These are phyloP conservation scores for Pangasius krempfi DNA, from an alignment of 2,797 vertebrate species.

Conservation along the genomic window DNA sequence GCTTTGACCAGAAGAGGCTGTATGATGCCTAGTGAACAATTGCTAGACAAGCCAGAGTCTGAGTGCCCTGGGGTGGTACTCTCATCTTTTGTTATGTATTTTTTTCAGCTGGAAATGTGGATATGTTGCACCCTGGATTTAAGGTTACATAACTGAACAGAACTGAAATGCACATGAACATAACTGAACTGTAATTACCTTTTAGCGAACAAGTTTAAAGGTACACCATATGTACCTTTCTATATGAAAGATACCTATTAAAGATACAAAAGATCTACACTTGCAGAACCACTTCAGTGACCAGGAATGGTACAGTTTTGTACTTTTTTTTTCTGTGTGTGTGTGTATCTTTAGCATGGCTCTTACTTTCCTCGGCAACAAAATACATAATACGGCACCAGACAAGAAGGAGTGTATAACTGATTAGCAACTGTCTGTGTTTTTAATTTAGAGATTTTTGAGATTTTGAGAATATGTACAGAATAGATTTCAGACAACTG, in stretches of 20 bases:
- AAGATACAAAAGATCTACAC: background rate
- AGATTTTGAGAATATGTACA: background rate
- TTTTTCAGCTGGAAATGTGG: background rate
- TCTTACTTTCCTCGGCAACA: background rate
- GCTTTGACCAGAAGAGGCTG: slow-evolving; percentile 31
- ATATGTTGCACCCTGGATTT: background rate
- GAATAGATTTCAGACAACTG: background rate
- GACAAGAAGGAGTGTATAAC: background rate
- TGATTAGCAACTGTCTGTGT: background rate
- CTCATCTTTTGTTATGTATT: background rate
- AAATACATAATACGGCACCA: background rate
- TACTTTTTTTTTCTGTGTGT: background rate
- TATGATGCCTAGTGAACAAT: background rate
- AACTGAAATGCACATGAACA: background rate
- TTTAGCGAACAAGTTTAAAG: background rate
- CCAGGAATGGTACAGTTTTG: background rate
- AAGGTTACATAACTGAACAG: background rate
- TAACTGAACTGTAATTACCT: background rate
- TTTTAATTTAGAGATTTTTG: background rate
- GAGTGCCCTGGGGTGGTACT: too few relatives aligned
- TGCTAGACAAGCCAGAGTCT: background rate
- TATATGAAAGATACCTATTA: background rate
- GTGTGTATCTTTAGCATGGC: background rate
- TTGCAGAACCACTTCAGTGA: background rate
- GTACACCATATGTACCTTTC: background rate